A percentile compares a stretch with the other conserved stretches of the same genome.
Evolutionary conservation across 2,888 invertebrate species (phyloP).

Genomic region (Brachypterus glaber): DNA sequence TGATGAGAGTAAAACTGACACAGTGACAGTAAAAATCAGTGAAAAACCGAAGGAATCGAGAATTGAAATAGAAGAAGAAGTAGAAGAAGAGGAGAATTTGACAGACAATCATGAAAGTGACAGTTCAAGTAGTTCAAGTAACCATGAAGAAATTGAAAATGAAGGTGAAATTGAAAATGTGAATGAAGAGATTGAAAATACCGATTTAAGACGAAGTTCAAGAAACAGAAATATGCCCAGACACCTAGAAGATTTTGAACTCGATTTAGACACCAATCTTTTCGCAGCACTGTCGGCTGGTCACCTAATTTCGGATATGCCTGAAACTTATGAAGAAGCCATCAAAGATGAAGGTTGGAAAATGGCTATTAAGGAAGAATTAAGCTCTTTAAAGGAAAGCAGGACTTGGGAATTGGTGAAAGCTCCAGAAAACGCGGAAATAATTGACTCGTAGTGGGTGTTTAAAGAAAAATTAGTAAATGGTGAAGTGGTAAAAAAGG

Average conservation of each 20-base stretch:
- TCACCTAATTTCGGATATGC: conserved; percentile 4
- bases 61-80: conserved; percentile 2
- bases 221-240: not conserved
- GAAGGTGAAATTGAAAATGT: not conserved
- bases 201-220: not conserved
- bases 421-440: conserved; percentile 9
- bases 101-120: not conserved
- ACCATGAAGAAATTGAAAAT: not conserved
- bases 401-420: conserved; percentile 15
- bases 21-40: too few relatives aligned
- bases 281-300: conserved; percentile 8
- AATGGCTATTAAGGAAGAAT: conserved; percentile 12
- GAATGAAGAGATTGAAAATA: not conserved
- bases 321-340: conserved; percentile 10
- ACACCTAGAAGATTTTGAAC: not conserved
- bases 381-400: conserved; percentile 9
- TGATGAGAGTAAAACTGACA: conserved; percentile 13
- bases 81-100: conserved; percentile 5
- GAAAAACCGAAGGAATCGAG: conserved; percentile 1
- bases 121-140: not conserved
- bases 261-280: conserved; percentile 7
- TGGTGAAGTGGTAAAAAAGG: conserved; percentile 12
- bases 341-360: conserved; percentile 12
- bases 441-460: conserved; percentile 19
- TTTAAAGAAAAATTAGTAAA: conserved; percentile 15